Percentiles rank a stretch among this genome's conserved stretches.
phyloP scores from a whole-genome alignment of 92 coral and sea anemone genomes.

The Montipora capitata region DNA sequence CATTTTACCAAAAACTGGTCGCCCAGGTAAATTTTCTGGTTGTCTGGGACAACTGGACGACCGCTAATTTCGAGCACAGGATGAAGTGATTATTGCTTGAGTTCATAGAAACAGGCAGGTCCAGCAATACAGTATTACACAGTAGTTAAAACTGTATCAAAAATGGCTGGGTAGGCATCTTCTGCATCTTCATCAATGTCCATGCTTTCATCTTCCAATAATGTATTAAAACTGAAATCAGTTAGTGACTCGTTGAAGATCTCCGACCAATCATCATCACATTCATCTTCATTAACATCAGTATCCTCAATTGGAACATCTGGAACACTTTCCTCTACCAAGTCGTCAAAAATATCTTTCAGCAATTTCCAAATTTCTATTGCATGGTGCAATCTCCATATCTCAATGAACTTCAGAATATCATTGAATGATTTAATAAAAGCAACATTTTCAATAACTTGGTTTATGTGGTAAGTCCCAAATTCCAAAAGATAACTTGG shows the following conservation, averaged over 20 bases:
- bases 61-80: too few species aligned
- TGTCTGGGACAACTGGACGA: too few species aligned
- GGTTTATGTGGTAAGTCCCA: slow-evolving; percentile 13
- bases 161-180: not conserved
- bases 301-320: slow-evolving; percentile 9
- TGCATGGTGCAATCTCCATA: slow-evolving; percentile 16
- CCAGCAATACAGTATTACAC: too few species aligned
- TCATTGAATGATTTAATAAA: slow-evolving; percentile 23
- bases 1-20: too few species aligned
- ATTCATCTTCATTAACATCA: slow-evolving; percentile 23
- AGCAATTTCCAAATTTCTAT: slow-evolving; percentile 28
- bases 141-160: not conserved
- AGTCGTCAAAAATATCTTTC: slow-evolving; percentile 1
- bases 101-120: too few species aligned
- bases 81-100: too few species aligned
- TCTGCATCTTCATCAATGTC: not conserved
- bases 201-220: not conserved
- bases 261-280: slow-evolving; percentile 10
- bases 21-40: too few species aligned
- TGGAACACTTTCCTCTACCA: not conserved
- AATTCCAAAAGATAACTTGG: slow-evolving; percentile 14
- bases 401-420: slow-evolving; percentile 32
- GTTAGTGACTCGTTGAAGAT: slow-evolving; percentile 9
- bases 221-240: not conserved
- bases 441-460: slow-evolving; percentile 19